Evolutionary conservation across 2,797 vertebrate species (phyloP), one percentile per base, ranked within the genome.

Genomic region (Merluccius polli): DNA sequence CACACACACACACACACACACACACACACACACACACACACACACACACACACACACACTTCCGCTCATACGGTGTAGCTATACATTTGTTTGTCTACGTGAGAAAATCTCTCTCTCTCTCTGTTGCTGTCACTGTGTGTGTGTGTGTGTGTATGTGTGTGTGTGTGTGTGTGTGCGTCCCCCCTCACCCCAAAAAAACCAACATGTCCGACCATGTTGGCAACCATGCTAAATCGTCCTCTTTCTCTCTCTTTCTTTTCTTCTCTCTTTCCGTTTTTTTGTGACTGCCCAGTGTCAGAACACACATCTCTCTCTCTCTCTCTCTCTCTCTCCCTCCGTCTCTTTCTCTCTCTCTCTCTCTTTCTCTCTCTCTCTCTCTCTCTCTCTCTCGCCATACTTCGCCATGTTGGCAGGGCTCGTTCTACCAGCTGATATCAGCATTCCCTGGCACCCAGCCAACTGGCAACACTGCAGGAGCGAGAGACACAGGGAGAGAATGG

Each of bases 361-460:
- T 76, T 83, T 87, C 86, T 89, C 75, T 82, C 86, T 88, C 69
- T 77, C 71, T 71, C 70, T 79, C 73, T 74, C 80, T 79, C 73
- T 75, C 31, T 65, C 70, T 77, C 76, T 81, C 84, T 88, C 89
- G 89, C 86, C 88, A 83, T 72, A 87, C 85, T 85, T 93, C 92
- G 89, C 93, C 92, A 94, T 94, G 93, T 94, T 94, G 93, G 93
- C 93, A 94, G 91, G 92, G 90, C 92, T 92, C 91, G 92, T 91
- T 94, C 92, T 92, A 94, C 93, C 94, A 95, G 94, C 94, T 95
- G 94, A 95, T 95, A 95, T 92, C 93, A 94, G 93, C 94, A 94
- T 95, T 94, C 94, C 91, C 91, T 95, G 94, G 94, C 93, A 91
- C 78, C n/a, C 75, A 71, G 93, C 94, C 94, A 94, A 93, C 90